These are phyloP conservation scores for Anorthoa munda DNA, from an alignment of 2,888 invertebrate genomes.

Conservation along the genomic window DNA sequence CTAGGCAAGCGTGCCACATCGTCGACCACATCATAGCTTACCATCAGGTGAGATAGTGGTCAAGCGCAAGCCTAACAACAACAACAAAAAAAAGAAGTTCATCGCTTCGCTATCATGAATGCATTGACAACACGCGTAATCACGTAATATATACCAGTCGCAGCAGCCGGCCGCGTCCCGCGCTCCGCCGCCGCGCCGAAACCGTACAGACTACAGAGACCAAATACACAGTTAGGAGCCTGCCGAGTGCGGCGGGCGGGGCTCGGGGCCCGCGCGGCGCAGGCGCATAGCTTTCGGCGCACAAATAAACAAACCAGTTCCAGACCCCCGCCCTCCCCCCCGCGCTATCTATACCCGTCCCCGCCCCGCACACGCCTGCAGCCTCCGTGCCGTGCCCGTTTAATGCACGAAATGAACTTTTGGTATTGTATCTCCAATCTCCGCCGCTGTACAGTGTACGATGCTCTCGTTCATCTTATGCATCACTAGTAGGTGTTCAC, in stretches of 20 bases:
- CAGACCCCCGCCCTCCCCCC: constrained; percentile 61
- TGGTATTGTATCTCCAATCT: constrained; percentile 58
- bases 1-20: too few relatives aligned
- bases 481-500: background rate
- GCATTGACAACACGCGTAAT: background rate
- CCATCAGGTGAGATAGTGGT: too few relatives aligned
- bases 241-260: constrained; percentile 9
- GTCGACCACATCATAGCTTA: too few relatives aligned
- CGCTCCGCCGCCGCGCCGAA: background rate
- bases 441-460: constrained; percentile 24
- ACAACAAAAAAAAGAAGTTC: too few relatives aligned
- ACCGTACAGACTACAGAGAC: constrained; percentile 7
- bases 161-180: background rate
- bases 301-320: constrained; percentile 87
- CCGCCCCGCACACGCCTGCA: constrained; percentile 63
- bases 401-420: constrained; percentile 77
- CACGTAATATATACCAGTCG: too few relatives aligned
- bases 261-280: constrained; percentile 39
- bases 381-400: constrained; percentile 72
- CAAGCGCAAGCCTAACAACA: too few relatives aligned
- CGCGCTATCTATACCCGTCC: constrained; percentile 48
- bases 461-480: constrained; percentile 30
- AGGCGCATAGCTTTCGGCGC: constrained; percentile 78
- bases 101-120: background rate
- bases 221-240: constrained; percentile 46